Conservation (phyloP, 2,888 invertebrate species). For the Lepeophtheirus nordmannii region DNA sequence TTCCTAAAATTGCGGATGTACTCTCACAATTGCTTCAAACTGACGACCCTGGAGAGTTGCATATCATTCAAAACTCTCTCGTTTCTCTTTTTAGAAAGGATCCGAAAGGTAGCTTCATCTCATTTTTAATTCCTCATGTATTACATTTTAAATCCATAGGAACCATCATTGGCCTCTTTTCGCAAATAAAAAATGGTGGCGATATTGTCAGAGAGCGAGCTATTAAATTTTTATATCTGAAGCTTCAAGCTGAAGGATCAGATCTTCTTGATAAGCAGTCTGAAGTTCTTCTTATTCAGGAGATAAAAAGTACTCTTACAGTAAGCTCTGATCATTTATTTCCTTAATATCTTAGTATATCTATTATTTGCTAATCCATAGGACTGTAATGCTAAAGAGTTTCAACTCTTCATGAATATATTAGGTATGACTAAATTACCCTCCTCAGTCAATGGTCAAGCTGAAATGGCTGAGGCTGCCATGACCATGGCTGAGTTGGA, state of each 20-base stretch:
- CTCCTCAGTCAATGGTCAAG: constrained; percentile 64
- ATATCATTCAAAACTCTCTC: constrained; percentile 65
- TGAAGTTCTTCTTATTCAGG: constrained; percentile 63
- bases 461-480: constrained; percentile 63
- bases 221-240: constrained; percentile 69
- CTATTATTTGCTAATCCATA: not conserved
- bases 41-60: constrained; percentile 66
- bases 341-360: no score
- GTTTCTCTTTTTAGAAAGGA: constrained; percentile 58
- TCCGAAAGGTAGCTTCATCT: constrained; percentile 41
- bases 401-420: constrained; percentile 71
- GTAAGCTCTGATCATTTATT: constrained; percentile 35
- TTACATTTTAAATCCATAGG: constrained; percentile 34
- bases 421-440: constrained; percentile 64
- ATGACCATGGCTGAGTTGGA: constrained; percentile 19
- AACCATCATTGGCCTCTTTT: constrained; percentile 50
- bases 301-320: constrained; percentile 68
- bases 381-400: constrained; percentile 58
- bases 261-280: constrained; percentile 64
- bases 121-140: constrained; percentile 13
- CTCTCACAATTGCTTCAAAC: constrained; percentile 71
- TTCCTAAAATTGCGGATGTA: constrained; percentile 74
- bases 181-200: constrained; percentile 50
- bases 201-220: constrained; percentile 67
- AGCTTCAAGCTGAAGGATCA: constrained; percentile 60